Base-by-base conservation (phyloP, 2,888 invertebrate species). In the Pandemis corylana region DNA sequence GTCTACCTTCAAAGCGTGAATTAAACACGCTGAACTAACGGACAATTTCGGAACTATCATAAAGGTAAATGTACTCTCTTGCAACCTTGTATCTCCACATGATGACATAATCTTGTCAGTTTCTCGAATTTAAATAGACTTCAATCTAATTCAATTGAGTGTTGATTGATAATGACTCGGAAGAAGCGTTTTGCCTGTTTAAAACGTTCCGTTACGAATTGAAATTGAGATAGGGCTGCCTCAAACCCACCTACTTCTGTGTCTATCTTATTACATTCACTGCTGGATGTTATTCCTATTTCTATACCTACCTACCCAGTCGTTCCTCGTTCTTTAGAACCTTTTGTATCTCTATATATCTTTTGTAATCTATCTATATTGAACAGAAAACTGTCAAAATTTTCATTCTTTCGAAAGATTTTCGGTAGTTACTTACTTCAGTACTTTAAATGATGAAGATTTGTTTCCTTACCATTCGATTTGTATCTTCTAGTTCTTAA, bases 71-170 rank as follows among this genome's bases (percentile, higher is more conserved):
- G 59, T 59, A 59, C 59, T 59, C 12, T 5, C 28, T 28, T n/a
- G 28, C 28, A 28, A 59, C 28, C 20, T 59, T 59, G 59, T 59
- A 59, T 28, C 59, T 28, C 28, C 28, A 28, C 28, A 49, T 71
- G 65, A 71, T 71, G 71, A 61, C 61, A 72, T 72, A 67, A 67
- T 10, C 28, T 28, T n/a, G 20, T 28, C 13, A 4, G 49, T 49
- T 63, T 63, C 42, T 36, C 9, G 63, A 63, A 63, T 13, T 56
- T 49, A 46, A 65, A n/a, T 36, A 28, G 49, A 53, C 36, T n/a
- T n/a, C 44, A 41, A 12, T 63, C 41, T 46, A 64, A 49, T 73
- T 68, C 63, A 68, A 73, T 73, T 73, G 63, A 72, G 46, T 68
- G 44, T 64, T 49, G 68, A 68, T 73, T 68, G 59, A 41, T 56